Base-by-base conservation (phyloP, 2,888 invertebrate genomes). In the Acrocyrtus sp. region DNA sequence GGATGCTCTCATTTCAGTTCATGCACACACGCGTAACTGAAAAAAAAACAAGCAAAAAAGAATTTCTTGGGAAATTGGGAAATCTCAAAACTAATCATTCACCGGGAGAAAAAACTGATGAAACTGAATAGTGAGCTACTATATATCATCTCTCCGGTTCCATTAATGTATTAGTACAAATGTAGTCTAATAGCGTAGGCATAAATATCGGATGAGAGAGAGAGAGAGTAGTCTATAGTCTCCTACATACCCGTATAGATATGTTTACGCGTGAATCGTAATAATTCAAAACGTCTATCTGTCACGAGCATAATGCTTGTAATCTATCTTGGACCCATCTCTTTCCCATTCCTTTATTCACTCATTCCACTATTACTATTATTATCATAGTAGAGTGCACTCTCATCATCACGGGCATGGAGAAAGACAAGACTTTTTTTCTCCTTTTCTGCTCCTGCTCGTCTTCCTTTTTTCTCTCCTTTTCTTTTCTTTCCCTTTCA, bases 221-320 rank as follows among this genome's bases (percentile, higher is more conserved):
- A n/a, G n/a, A n/a, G n/a, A n/a, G n/a, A n/a, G n/a, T n/a, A n/a
- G n/a, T n/a, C n/a, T n/a, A n/a, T n/a, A n/a, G n/a, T n/a, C n/a
- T n/a, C n/a, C n/a, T n/a, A n/a, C n/a, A n/a, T n/a, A 61, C 43
- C 53, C 43, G 48, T 58, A 58, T 53, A 68, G 60, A 68, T 61
- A 68, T 68, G 60, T 67, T 67, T 67, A 21, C 50, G 67, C 67
- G 68, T 24, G 68, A 68, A 68, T 68, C 66, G 78, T 76, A 72
- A 79, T 79, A 79, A 79, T 78, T 79, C 79, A 79, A 68, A 79
- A 79, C 79, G 79, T 79, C 79, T 78, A 78, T 79, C 79, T 79
- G 79, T 79, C 79, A 78, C 67, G 76, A 76, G 78, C 79, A 79
- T 79, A 79, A 79, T 79, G 79, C 78, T 76, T 75, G 76, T 79